A percentile compares a stretch with the other conserved stretches of the same genome.
phyloP scores from a whole-genome alignment of 92 coral and sea anemone genomes.

The Plumapathes pennacea region DNA sequence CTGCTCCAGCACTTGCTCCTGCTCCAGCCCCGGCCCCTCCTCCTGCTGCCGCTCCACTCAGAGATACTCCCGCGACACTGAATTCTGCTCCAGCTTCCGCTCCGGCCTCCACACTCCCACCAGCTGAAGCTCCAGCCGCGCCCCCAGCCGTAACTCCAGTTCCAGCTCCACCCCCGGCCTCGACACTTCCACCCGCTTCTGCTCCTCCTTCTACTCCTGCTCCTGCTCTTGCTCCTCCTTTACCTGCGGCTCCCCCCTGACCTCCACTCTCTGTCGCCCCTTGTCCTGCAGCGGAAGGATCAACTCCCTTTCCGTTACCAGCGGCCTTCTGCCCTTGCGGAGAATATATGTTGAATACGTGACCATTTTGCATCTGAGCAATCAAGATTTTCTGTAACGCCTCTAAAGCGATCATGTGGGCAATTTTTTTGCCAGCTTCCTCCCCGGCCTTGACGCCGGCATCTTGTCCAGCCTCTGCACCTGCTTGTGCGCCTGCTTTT shows the following conservation, averaged over 20 bases:
- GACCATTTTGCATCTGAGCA: slow-evolving; percentile 43
- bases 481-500: slow-evolving; percentile 90
- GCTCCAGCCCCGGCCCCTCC: slow-evolving; percentile 24
- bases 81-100: slow-evolving; percentile 19
- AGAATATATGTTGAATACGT: slow-evolving; percentile 42
- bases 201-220: slow-evolving; percentile 11
- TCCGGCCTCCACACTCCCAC: slow-evolving; percentile 17
- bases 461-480: slow-evolving; percentile 74
- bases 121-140: slow-evolving; percentile 4
- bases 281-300: slow-evolving; percentile 18
- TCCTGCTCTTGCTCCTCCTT: slow-evolving; percentile 8
- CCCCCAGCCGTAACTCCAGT: slow-evolving; percentile 16
- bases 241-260: neutral
- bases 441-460: slow-evolving; percentile 79
- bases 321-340: slow-evolving; percentile 13
- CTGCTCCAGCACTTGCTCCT: slow-evolving; percentile 9
- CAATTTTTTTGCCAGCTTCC: slow-evolving; percentile 67
- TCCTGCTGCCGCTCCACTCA: slow-evolving; percentile 14
- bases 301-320: slow-evolving; percentile 6
- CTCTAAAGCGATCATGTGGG: slow-evolving; percentile 55
- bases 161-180: slow-evolving; percentile 16
- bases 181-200: slow-evolving; percentile 13
- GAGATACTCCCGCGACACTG: neutral
- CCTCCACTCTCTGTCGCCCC: slow-evolving; percentile 31
- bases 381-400: slow-evolving; percentile 48